Evolutionary conservation across 92 coral and sea anemone species (phyloP), one percentile per base, ranked within the genome.

Genomic region (Scolanthus callimorphus): DNA sequence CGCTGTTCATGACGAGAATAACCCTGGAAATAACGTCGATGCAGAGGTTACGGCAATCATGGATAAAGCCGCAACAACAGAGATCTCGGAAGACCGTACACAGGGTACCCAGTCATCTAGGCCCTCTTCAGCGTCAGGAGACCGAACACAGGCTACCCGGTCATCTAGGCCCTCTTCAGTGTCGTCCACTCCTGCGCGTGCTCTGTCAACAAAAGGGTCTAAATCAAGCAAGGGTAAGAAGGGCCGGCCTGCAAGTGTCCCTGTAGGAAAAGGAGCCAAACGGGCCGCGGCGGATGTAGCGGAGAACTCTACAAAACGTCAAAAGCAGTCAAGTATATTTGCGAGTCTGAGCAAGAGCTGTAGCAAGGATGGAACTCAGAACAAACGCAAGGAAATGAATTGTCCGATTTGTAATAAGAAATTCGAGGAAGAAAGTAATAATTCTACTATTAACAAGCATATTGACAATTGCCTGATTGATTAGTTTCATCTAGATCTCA

Each of bases 371-470:
- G 23, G 52, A 11, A 19, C 6, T 11, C 17, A 45, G 49, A 56
- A 37, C 55, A 22, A 37, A 20, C 20, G 24, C 2, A 60, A 21
- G 63, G 67, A 50, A 11, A 65, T 76, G 69, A 57, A 56, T 28
- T 92, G 98, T 23, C 98, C 98, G 0, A 85, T 92, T n/a, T 92
- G 98, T 72, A 73, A 67, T 27, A 59, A 55, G 43, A 43, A 22
- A 20, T 92, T 92, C 64, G 83, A 74, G 20, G 73, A 77, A 25
- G 82, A 77, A 0, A 57, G 74, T 49, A 74, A 65, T 25, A 92
- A 92, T 65, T 69, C 67, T 3, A 89, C 84, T 13, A 76, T 92
- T 26, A 92, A 92, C 63, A 49, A 58, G 24, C 98, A 92, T 39
- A 76, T 92, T 20, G 98, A 92, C 52, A 71, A 55, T 15, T 92